Evolutionary conservation across 2,888 invertebrate species (phyloP).

Genomic region (Leistus spinibarbis): DNA sequence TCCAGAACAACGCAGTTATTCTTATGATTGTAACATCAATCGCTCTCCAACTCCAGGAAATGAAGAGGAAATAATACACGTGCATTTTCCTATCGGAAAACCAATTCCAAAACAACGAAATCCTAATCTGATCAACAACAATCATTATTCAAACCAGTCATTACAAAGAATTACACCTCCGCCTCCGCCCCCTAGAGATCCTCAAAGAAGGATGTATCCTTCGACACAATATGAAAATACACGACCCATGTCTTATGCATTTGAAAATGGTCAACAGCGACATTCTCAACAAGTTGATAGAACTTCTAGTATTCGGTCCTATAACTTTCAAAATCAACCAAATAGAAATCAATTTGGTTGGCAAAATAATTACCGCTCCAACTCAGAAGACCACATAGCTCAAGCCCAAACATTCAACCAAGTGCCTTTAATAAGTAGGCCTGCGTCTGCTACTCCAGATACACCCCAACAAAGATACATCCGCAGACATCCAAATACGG

Average conservation of each 20-base stretch:
- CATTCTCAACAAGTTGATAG: slow-evolving; percentile 44
- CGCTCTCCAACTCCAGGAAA: slow-evolving; percentile 48
- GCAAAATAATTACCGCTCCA: slow-evolving; percentile 50
- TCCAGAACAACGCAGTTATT: slow-evolving; percentile 51
- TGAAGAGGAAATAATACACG: slow-evolving; percentile 48
- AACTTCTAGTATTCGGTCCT: slow-evolving; percentile 35
- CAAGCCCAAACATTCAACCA: slow-evolving; percentile 11
- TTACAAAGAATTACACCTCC: slow-evolving; percentile 63
- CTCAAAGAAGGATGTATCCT: slow-evolving; percentile 65
- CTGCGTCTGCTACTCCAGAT: slow-evolving; percentile 55
- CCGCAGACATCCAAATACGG: slow-evolving; percentile 44
- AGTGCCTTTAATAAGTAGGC: slow-evolving; percentile 48
- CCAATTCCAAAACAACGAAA: slow-evolving; percentile 47
- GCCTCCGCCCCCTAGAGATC: slow-evolving; percentile 81
- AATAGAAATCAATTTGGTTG: slow-evolving; percentile 46
- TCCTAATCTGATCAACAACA: slow-evolving; percentile 49
- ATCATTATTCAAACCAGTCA: slow-evolving; percentile 36
- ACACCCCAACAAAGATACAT: slow-evolving; percentile 46
- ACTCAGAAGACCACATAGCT: slow-evolving; percentile 54
- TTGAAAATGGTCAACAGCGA: slow-evolving; percentile 54
- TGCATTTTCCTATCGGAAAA: slow-evolving; percentile 51
- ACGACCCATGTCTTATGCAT: slow-evolving; percentile 63
- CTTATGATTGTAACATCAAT: slow-evolving; percentile 55
- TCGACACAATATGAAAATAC: slow-evolving; percentile 53
- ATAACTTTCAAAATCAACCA: slow-evolving; percentile 21